Base-by-base conservation (phyloP, 2,888 invertebrate species). In the Nasonovia ribisnigri region DNA sequence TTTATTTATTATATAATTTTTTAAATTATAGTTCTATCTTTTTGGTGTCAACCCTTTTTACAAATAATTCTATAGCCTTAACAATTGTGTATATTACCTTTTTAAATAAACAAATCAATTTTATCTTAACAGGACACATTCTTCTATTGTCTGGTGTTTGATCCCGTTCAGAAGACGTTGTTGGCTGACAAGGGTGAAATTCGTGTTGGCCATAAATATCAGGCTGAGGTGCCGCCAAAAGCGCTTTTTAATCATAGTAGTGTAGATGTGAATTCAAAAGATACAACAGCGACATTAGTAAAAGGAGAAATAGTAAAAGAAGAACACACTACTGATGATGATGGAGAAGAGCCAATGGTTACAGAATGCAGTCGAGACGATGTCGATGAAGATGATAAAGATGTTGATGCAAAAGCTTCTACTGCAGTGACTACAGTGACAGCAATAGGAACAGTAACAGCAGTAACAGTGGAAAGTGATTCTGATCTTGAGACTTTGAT, bases 101-200 rank as follows among this genome's bases (percentile, higher is more conserved):
- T 1, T 42, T 13, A 29, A 88, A 88, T 57, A 88, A 88, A 57
- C 24, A 20, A 77, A 77, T 20, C 6, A 20, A 36, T 77, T 36
- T 77, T 36, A 77, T 36, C 20, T 20, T 6, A 97, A 95, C 97
- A 99, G 97, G 99, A 99, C 96, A 98, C 98, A 96, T 99, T 99
- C 97, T 99, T 99, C 97, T 99, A 99, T 97, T 99, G 99, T 96
- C 97, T 99, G 96, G 99, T 99, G 95, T 99, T 99, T 96, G 99
- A 99, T 97, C 99, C 99, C 95, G 98, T 98, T 96, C 99, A 99
- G 97, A 99, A 99, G 96, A 99, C 99, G 95, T 97, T 99, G 96
- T 97, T 99, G 96, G 99, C 99, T 95, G 99, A 99, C 96, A 99
- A 99, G 97, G 99, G 99, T 96, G 96, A 96, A 95, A 97, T 97